Evolutionary conservation across 1,140 invertebrate species (phyloP), one percentile per base, ranked within the genome.

Genomic region (Drosophila repletoides): DNA sequence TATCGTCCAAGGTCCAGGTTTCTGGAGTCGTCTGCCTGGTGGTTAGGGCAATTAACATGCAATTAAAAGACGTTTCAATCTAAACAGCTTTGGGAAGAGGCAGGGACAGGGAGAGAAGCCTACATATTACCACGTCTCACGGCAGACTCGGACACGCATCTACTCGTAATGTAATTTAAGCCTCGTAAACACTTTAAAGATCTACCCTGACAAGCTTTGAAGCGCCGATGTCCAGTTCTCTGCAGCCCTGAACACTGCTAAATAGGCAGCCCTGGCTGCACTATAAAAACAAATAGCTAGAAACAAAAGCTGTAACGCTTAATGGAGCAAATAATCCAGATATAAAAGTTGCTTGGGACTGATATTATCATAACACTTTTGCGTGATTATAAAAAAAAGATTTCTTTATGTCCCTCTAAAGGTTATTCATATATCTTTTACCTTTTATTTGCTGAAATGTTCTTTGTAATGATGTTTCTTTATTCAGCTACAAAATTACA

Each of bases 31-130:
- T 65, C 53, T 53, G 40, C 7, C 40, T 14, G 45, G 24, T 70
- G 72, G 74, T 63, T 77, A 66, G 61, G 72, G 66, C 80, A 84
- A 84, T 84, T 84, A 84, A 84, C 79, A 84, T 86, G 79, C 79
- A 84, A 84, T 84, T 84, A 84, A 84, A 83, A 74, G 71, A 84
- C 80, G 75, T 79, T 84, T 86, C 80, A 84, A 79, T 79, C 75
- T 53, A 55, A 51, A 67, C 65, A 66, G 59, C 76, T 68, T 17
- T 71, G 56, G n/a, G n/a, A n/a, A n/a, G n/a, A n/a, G n/a, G n/a
- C n/a, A n/a, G n/a, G n/a, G n/a, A n/a, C n/a, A n/a, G n/a, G n/a
- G 51, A 41, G 58, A 53, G 71, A 58, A 72, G 56, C 24, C 36
- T 66, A 66, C 63, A 66, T 60, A 66, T 66, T 66, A 55, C 65